Evolutionary conservation across 2,113 vertebrate genomes (phyloP).

Genomic region (Mirounga angustirostris): DNA sequence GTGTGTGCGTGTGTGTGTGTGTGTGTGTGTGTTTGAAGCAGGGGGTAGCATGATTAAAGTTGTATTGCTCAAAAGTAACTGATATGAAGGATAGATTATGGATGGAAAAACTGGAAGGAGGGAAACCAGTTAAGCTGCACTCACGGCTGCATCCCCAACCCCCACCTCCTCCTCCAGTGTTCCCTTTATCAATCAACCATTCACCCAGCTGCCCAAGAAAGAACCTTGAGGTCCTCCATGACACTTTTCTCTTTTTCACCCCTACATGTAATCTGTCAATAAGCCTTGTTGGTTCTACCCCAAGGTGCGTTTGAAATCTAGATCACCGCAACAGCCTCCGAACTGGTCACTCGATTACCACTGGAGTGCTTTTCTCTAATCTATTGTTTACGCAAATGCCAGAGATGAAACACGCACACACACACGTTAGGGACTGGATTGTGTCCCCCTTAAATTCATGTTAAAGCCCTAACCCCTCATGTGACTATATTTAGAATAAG

Average conservation of each 20-base stretch:
- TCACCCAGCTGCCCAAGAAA: background rate
- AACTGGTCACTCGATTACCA: background rate
- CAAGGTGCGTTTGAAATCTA: slow-evolving; percentile 15
- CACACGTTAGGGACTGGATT: background rate
- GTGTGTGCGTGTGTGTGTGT: background rate
- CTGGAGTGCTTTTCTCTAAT: background rate
- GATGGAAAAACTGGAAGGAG: background rate
- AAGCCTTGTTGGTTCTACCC: slow-evolving; percentile 31
- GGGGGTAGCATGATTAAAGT: background rate
- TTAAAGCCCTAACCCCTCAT: slow-evolving; percentile 30
- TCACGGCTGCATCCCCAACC: background rate
- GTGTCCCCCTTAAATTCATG: background rate
- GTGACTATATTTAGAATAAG: background rate
- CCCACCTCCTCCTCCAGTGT: background rate
- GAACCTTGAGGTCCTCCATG: slow-evolving; percentile 4
- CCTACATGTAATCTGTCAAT: background rate
- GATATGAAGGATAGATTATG: slow-evolving; percentile 14
- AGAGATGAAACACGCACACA: background rate
- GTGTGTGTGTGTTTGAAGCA: background rate
- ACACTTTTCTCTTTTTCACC: background rate
- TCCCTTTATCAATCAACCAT: background rate
- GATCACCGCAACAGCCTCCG: background rate
- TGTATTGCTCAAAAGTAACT: slow-evolving; percentile 36
- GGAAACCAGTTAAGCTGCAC: background rate
- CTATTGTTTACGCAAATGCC: slow-evolving; percentile 18